Evolutionary conservation across 1,140 invertebrate species (phyloP), one percentile per base, ranked within the genome.

Genomic region (Metaphire vulgaris): DNA sequence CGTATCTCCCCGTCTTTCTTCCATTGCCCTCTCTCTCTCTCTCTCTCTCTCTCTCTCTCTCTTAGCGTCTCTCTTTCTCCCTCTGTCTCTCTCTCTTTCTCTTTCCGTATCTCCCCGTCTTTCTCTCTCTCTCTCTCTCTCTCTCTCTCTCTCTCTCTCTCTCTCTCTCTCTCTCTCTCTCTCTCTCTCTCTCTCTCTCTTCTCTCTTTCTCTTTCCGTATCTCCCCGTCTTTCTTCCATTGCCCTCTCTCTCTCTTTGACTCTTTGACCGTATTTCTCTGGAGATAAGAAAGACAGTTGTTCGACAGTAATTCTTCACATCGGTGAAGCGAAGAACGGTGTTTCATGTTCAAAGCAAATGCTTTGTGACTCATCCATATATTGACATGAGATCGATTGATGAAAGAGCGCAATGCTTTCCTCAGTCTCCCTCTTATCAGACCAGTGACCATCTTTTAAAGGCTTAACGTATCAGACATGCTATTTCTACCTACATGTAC

Each of bases 101-200:
- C 41, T 56, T 6, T 56, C 41, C 21, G 41, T 56, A 6, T 56
- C 6, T 56, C 41, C 21, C 41, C 21, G 6, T 56, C 41, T 56
- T 21, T 56, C 41, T 56, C 41, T 56, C 41, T 56, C 41, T 56
- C 41, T 56, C 41, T 56, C 41, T 56, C 41, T 56, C 41, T 56
- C 41, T 56, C 41, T 56, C 41, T 56, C 41, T 56, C 41, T 56
- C 41, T 56, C 41, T 56, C 41, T 56, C 41, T 56, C 41, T 56
- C 41, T 56, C 41, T 12, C 41, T 12, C 41, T 12, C 41, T 12
- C 41, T 12, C 41, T 12, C 41, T 12, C 41, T 12, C 41, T 56
- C 21, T 56, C 41, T 12, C 41, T 56, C 41, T 12, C 41, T 56
- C 41, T 21, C 6, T 56, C 41, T 56, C 41, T 56, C 41, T 56